These are phyloP conservation scores for Rhopalosiphum maidis DNA, from an alignment of 1,140 invertebrate genomes.

Conservation along the genomic window DNA sequence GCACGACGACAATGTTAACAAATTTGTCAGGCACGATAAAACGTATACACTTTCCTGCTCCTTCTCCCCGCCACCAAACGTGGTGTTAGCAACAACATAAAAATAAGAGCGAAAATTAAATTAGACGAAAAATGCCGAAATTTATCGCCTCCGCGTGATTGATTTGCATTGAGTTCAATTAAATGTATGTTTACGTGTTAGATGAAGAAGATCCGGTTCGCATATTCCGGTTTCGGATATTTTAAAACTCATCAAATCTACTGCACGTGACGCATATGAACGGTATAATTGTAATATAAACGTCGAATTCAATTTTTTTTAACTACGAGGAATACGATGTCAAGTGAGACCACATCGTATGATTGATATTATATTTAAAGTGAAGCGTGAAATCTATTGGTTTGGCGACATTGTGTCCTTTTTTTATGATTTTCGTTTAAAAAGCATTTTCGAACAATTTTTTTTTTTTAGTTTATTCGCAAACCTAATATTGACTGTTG, in stretches of 20 bases:
- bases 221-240: background rate
- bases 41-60: background rate
- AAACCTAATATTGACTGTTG: background rate
- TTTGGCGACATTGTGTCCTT: background rate
- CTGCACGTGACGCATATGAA: background rate
- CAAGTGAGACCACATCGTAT: background rate
- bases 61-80: too few relatives aligned
- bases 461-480: background rate
- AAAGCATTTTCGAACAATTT: background rate
- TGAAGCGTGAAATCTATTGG: background rate
- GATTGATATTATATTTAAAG: background rate
- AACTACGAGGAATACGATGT: background rate
- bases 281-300: too few relatives aligned
- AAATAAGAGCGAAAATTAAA: background rate
- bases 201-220: background rate
- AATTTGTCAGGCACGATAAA: background rate
- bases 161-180: background rate
- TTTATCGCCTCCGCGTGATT: background rate
- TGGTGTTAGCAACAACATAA: background rate
- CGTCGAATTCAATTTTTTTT: background rate
- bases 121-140: background rate
- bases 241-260: background rate
- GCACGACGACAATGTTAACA: background rate
- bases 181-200: too few relatives aligned
- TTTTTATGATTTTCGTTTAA: background rate